A percentile compares a stretch with the other conserved stretches of the same genome.
These are phyloP conservation scores for Cybosia mesomella DNA, from an alignment of 2,888 invertebrate genomes.

Conservation along the genomic window DNA sequence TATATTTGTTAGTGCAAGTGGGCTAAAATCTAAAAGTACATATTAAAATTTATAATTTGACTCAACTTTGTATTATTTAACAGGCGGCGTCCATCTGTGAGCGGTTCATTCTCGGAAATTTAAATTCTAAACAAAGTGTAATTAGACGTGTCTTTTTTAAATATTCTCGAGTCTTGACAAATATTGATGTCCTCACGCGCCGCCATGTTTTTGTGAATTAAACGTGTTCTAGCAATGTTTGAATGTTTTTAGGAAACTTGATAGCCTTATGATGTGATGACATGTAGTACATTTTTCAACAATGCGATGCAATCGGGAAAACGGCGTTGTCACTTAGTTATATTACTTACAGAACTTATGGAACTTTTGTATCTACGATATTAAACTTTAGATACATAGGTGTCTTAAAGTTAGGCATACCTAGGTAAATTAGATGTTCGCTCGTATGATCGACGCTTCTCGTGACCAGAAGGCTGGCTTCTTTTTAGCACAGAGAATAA, in stretches of 20 bases:
- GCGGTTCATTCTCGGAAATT: slow-evolving; percentile 42
- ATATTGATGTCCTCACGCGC: slow-evolving; percentile 39
- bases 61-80: slow-evolving; percentile 19
- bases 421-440: too few relatives aligned
- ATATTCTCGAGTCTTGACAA: slow-evolving; percentile 38
- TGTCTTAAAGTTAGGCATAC: too few relatives aligned
- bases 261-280: slow-evolving; percentile 3
- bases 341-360: neutral
- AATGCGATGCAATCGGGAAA: neutral
- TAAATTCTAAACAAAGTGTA: slow-evolving; percentile 39
- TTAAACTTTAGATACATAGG: too few relatives aligned
- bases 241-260: slow-evolving; percentile 6
- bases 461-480: too few relatives aligned
- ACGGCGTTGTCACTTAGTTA: neutral
- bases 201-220: slow-evolving; percentile 23
- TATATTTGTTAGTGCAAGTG: slow-evolving; percentile 1
- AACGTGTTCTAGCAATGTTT: slow-evolving; percentile 1
- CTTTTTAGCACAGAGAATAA: too few relatives aligned
- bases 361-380: too few relatives aligned
- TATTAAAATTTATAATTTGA: slow-evolving; percentile 22
- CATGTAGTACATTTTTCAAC: neutral
- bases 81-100: slow-evolving; percentile 36
- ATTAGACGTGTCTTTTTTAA: slow-evolving; percentile 46
- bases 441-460: too few relatives aligned
- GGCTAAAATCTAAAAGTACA: slow-evolving; percentile 23